A percentile compares a stretch with the other conserved stretches of the same genome.
Evolutionary conservation across 2,113 vertebrate species (phyloP).

Genomic region (Corapipo altera): DNA sequence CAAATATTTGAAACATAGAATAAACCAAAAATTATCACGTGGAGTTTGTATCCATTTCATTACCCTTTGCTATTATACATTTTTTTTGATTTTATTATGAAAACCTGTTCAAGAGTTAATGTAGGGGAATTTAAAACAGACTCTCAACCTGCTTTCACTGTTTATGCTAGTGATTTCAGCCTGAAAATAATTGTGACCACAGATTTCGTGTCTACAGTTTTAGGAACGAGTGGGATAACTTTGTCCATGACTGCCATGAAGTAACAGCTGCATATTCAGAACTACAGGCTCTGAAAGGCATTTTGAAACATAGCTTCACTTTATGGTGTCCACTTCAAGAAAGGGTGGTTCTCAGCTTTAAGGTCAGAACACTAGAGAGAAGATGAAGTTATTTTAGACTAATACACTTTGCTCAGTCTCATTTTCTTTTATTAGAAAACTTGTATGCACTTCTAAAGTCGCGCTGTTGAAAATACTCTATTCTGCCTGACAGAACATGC

Average conservation of each 20-base stretch:
- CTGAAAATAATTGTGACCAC: not conserved
- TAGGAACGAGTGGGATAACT: not conserved
- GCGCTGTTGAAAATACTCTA: not conserved
- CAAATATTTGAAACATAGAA: not conserved
- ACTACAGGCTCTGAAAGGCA: fast-evolving
- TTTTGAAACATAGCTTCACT: not conserved
- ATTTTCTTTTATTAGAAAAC: not conserved
- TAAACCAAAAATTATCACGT: not conserved
- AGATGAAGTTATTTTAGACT: not conserved
- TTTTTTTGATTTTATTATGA: not conserved
- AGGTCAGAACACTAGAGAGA: not conserved
- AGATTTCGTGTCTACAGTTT: not conserved
- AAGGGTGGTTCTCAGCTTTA: not conserved
- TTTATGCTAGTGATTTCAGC: not conserved
- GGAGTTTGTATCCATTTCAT: not conserved
- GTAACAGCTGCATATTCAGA: not conserved
- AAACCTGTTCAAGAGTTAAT: not conserved
- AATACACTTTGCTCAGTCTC: not conserved
- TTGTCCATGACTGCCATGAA: not conserved
- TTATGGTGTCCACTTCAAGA: not conserved
- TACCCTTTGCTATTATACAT: not conserved
- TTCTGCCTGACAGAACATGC: not conserved
- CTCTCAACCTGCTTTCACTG: not conserved
- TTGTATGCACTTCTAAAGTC: not conserved
- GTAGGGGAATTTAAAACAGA: not conserved